These are phyloP conservation scores for Pangasius krempfi DNA, from an alignment of 2,797 vertebrate genomes.

Conservation along the genomic window DNA sequence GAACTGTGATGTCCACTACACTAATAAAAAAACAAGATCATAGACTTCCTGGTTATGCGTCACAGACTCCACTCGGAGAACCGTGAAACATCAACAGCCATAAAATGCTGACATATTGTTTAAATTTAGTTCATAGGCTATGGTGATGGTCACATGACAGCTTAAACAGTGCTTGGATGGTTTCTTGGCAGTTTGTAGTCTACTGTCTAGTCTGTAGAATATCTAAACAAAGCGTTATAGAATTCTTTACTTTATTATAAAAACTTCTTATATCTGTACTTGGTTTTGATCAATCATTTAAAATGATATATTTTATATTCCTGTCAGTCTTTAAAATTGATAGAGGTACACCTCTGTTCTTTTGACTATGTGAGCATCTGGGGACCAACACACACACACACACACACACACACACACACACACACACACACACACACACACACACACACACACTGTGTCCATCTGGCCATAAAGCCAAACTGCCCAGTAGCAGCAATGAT, in stretches of 20 bases:
- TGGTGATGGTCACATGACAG: neutral
- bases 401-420: constrained; percentile 22
- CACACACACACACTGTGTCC: neutral
- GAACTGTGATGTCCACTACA: too few relatives aligned
- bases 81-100: neutral
- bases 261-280: neutral
- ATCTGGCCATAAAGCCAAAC: constrained; percentile 4
- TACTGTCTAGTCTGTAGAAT: neutral
- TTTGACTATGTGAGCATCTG: neutral
- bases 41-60: neutral
- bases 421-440: neutral
- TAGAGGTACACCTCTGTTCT: neutral
- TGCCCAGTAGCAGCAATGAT: neutral
- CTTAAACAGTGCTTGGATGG: neutral
- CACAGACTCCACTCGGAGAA: neutral
- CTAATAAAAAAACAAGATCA: too few relatives aligned
- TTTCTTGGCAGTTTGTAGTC: neutral
- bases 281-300: neutral
- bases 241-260: neutral
- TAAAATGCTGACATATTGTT: neutral
- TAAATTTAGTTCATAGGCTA: neutral
- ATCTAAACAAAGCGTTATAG: neutral
- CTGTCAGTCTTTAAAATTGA: neutral
- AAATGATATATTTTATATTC: neutral
- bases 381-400: neutral